Evolutionary conservation across 2,797 vertebrate genomes (phyloP).

Genomic region (Clarias pachynema): DNA sequence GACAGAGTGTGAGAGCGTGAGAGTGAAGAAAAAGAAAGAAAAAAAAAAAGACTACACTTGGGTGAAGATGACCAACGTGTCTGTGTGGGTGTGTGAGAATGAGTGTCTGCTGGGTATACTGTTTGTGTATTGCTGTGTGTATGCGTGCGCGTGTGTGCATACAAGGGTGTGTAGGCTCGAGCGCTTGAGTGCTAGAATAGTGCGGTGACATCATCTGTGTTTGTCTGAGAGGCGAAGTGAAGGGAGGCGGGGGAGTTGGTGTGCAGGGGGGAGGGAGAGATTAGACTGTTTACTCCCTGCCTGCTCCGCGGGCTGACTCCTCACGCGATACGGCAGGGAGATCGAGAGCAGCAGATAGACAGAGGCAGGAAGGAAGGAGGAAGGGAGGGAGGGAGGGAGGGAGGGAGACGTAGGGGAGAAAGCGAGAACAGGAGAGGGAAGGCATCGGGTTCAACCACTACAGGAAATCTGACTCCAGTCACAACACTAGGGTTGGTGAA

Average conservation of each 20-base stretch:
- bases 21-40: not conserved
- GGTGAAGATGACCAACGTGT: not conserved
- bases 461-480: conserved; percentile 60
- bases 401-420: not conserved
- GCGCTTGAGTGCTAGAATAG: conserved; percentile 37
- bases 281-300: conserved; percentile 62
- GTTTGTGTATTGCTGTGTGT: conserved; percentile 21
- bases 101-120: conserved; percentile 1
- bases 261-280: conserved; percentile 54
- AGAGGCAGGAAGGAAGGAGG: conserved; percentile 24
- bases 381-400: conserved; percentile 17
- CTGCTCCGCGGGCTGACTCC: conserved; percentile 52
- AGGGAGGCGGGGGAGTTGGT: conserved; percentile 44
- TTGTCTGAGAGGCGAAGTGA: conserved; percentile 51
- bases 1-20: conserved; percentile 6
- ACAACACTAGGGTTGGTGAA: conserved; percentile 51
- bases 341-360: conserved; percentile 18
- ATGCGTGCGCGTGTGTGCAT: conserved; percentile 30
- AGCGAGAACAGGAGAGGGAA: conserved; percentile 11
- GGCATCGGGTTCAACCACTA: conserved; percentile 57
- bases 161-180: conserved; percentile 21
- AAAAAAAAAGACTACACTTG: not conserved
- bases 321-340: conserved; percentile 59
- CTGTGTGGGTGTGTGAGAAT: not conserved
- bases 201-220: conserved; percentile 60